Base-by-base conservation (phyloP, 2,888 invertebrate species). In the Erebia epiphron region DNA sequence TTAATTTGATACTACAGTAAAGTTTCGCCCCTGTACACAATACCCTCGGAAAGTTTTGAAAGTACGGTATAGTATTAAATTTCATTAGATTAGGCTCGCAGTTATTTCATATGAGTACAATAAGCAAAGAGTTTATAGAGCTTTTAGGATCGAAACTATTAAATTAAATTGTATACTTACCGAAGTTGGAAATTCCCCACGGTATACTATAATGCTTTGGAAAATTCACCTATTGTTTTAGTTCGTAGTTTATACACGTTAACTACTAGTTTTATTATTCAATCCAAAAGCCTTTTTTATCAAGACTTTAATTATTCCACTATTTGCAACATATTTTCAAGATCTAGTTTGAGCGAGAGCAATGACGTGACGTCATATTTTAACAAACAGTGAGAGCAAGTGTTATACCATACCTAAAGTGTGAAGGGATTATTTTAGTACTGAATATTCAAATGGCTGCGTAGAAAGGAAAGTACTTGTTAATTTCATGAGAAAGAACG, bases 41-140 rank as follows among this genome's bases (percentile, higher is more conserved):
- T 26, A 26, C 26, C 56, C 1, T 57, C 13, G 4, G 8, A 21
- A 57, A 56, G 13, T 56, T 21, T 21, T 5, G 56, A 13, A 56
- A 14, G 26, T 26, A 57, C 56, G 13, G 26, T 21, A 26, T 21
- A 56, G 26, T 57, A 57, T 57, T 13, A 57, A 26, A 57, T 57
- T 57, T 57, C 11, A 57, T 57, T 57, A 57, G 21, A 57, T 57
- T 21, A 56, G 21, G 21, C 21, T 57, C 14, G 14, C 56, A 21
- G 56, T 13, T 13, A 56, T 56, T 56, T 13, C 21, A 9, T 21
- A 21, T 56, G 21, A 56, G 21, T 10, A 54, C 56, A 56, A 56
- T 56, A 56, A 56, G 26, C 56, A 56, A 56, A 56, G 56, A 56
- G 13, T 56, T 56, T 56, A 26, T 56, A 57, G 26, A 57, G 26